These are phyloP conservation scores for Hydropsyche betteni DNA, from an alignment of 2,888 invertebrate species.

Conservation along the genomic window DNA sequence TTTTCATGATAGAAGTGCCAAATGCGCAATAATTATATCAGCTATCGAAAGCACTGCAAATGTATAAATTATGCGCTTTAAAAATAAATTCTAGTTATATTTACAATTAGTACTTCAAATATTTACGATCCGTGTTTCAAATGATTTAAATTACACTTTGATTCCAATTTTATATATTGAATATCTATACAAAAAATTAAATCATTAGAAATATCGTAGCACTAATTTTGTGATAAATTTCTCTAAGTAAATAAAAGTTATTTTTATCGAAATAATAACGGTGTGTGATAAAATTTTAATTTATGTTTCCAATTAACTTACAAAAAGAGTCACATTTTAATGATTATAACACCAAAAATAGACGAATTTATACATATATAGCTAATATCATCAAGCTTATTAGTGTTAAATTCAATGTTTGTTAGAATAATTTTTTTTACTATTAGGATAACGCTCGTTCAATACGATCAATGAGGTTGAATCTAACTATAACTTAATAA, in stretches of 20 bases:
- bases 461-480: slow-evolving; percentile 32
- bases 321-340: background rate
- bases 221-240: no score
- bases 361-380: slow-evolving; percentile 48
- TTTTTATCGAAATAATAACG: background rate
- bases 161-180: no score
- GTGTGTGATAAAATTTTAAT: background rate
- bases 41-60: slow-evolving; percentile 8
- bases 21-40: background rate
- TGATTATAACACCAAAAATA: slow-evolving; percentile 48
- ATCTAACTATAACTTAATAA: slow-evolving; percentile 25
- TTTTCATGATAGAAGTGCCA: slow-evolving; percentile 8
- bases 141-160: no score
- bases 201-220: no score
- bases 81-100: background rate
- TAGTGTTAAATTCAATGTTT: slow-evolving; percentile 26
- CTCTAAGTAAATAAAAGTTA: no score
- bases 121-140: no score
- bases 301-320: background rate
- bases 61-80: slow-evolving; percentile 18
- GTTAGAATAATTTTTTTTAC: slow-evolving; percentile 31
- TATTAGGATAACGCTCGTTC: slow-evolving; percentile 28
- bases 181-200: no score
- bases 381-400: slow-evolving; percentile 36
- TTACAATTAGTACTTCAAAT: no score